phyloP scores from a whole-genome alignment of 35 echinoderm and acorn worm genomes.

The Eucidaris tribuloides region DNA sequence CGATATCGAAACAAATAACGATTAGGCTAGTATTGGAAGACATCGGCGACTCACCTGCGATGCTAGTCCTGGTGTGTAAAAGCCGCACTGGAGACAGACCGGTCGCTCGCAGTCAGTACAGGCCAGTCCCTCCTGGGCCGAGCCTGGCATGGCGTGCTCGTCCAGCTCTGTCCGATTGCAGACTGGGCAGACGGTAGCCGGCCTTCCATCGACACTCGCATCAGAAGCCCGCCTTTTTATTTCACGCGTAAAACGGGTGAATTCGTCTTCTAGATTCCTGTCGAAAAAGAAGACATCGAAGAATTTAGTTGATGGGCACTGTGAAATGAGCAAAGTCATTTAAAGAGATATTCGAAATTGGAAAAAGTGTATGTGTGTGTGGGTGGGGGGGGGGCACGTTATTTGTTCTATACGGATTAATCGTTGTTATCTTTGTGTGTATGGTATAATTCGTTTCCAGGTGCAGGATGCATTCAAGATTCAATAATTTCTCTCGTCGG shows the following conservation, averaged over 20 bases:
- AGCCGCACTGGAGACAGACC: constrained; percentile 78
- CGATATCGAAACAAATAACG: too few species aligned
- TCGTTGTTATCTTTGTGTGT: too few species aligned
- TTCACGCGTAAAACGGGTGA: constrained; percentile 39
- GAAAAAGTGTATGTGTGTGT: too few species aligned
- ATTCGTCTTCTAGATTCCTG: constrained; percentile 71
- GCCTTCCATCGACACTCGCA: background rate
- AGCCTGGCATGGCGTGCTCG: constrained; percentile 24
- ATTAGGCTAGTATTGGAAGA: too few species aligned
- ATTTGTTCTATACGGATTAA: too few species aligned
- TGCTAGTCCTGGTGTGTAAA: constrained; percentile 51
- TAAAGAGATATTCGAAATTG: too few species aligned
- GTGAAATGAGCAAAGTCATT: too few species aligned
- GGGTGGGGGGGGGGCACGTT: too few species aligned
- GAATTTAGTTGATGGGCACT: too few species aligned
- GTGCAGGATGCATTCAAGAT: too few species aligned
- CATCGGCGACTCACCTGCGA: constrained; percentile 42
- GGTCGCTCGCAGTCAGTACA: constrained; percentile 65
- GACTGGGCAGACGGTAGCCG: constrained; percentile 44
- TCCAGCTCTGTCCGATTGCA: constrained; percentile 58
- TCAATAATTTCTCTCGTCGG: too few species aligned
- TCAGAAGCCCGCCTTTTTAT: constrained; percentile 40
- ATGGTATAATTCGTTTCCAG: too few species aligned
- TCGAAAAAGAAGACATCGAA: background rate
- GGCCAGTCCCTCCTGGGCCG: constrained; percentile 44